These are phyloP conservation scores for Nibea coibor DNA, from an alignment of 2,113 vertebrate genomes.

Conservation along the genomic window DNA sequence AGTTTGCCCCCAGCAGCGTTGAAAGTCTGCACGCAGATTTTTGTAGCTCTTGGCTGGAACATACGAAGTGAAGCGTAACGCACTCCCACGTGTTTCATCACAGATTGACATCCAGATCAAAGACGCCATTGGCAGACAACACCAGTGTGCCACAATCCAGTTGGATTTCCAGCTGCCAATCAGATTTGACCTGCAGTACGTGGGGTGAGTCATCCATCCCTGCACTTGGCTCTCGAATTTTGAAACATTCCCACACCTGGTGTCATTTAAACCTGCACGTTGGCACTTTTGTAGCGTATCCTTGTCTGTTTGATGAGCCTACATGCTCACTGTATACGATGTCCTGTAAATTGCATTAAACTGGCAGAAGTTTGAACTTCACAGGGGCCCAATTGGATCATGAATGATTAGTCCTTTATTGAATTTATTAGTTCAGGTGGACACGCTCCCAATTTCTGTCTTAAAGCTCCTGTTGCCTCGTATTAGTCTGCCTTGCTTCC, in stretches of 20 bases:
- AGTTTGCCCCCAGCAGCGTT: constrained; percentile 19
- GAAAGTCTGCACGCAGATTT: background rate
- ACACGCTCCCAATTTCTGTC: background rate
- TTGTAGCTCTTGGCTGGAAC: background rate
- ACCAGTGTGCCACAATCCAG: constrained; percentile 95
- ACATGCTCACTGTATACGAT: background rate
- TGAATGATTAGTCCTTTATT: constrained; percentile 36
- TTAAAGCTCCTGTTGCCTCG: background rate
- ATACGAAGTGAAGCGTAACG: background rate
- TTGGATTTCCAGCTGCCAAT: constrained; percentile 94
- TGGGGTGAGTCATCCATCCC: constrained; percentile 80
- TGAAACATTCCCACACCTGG: constrained; percentile 49
- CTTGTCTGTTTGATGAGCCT: constrained; percentile 9
- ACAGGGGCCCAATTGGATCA: constrained; percentile 14
- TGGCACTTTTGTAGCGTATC: background rate
- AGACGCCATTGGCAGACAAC: constrained; percentile 89
- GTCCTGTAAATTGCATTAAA: constrained; percentile 10
- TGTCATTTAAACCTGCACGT: constrained; percentile 26
- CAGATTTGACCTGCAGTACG: constrained; percentile 88
- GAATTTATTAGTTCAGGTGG: constrained; percentile 8
- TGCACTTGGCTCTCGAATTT: constrained; percentile 10
- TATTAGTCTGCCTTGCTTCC: background rate
- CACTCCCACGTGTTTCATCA: constrained; percentile 13
- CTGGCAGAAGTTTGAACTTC: background rate
- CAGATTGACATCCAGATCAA: constrained; percentile 91